A percentile compares a stretch with the other conserved stretches of the same genome.
phyloP scores from a whole-genome alignment of 2,888 invertebrate species.

The Mechanitis messenoides region DNA sequence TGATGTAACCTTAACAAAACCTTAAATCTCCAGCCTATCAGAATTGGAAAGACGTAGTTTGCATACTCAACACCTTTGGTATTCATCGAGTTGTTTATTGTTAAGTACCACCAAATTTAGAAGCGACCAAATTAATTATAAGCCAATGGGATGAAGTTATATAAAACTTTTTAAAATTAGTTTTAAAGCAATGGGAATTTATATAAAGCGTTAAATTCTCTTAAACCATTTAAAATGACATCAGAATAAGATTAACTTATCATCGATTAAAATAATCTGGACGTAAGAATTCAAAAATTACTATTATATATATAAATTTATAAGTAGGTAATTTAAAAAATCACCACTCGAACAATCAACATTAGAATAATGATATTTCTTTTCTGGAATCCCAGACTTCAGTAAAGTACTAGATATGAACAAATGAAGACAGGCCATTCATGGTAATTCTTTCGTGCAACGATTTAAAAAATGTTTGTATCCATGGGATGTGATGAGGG shows the following conservation, averaged over 20 bases:
- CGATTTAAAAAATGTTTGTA: constrained; percentile 12
- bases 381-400: neutral
- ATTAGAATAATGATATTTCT: no score
- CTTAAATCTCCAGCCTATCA: constrained; percentile 6
- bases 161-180: constrained; percentile 44
- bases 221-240: constrained; percentile 9
- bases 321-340: no score
- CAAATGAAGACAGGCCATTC: constrained; percentile 16
- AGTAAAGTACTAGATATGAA: constrained; percentile 11
- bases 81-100: constrained; percentile 20
- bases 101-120: constrained; percentile 54
- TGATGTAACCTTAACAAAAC: neutral
- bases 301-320: no score
- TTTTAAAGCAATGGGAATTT: constrained; percentile 53
- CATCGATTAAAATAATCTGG: no score
- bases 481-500: constrained; percentile 20
- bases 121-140: constrained; percentile 47
- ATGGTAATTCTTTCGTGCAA: constrained; percentile 23
- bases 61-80: constrained; percentile 17
- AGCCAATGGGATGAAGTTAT: constrained; percentile 43
- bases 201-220: constrained; percentile 50
- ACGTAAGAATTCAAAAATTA: no score
- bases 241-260: no score
- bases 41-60: constrained; percentile 5
- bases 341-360: no score